Base-by-base conservation (phyloP, 2,113 vertebrate genomes). In the Gallinago jamesoni region DNA sequence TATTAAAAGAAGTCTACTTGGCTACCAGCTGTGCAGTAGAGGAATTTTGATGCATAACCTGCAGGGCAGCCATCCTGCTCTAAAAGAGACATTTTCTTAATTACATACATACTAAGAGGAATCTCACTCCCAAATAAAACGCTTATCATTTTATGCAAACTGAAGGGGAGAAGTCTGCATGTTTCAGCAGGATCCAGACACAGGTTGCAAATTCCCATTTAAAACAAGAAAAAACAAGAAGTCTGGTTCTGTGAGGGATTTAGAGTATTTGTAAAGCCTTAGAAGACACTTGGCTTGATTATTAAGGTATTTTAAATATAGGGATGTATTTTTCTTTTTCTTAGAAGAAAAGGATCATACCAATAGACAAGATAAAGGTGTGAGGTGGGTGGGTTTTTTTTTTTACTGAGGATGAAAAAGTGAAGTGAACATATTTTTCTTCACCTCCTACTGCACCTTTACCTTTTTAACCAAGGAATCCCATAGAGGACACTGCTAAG, bases 61-160 rank as follows among this genome's bases (percentile, higher is more conserved):
- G 78, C 82, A 95, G 87, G 87, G 85, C 79, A 94, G 78, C 52
- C 20, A 74, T 84, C 75, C 73, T 87, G 53, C 27, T 90, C 55
- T 66, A 57, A 93, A 97, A 68, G 3, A 80, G 63, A 57, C 41
- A 12, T 93, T 96, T 95, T 89, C 68, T 75, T 96, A 90, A 94
- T 90, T 94, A 22, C 30, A 6, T 75, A 35, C 21, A 5, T 78
- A 28, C 14, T 27, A 77, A 95, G 53, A 41, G 41, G 81, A 53
- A 52, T 79, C 76, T 75, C 9, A 9, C 74, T 94, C 37, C 60
- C 43, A 84, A 55, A 82, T 33, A 87, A 92, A 70, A 53, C 41
- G 9, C 13, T 94, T 89, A 17, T 67, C 35, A 3, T 31, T 53
- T 69, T n/a, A 9, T 2, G 1, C 19, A 84, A 53, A 57, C 47